Evolutionary conservation across 2,113 vertebrate genomes (phyloP), one percentile per base, ranked within the genome.

Genomic region (Odontophorus gujanensis): DNA sequence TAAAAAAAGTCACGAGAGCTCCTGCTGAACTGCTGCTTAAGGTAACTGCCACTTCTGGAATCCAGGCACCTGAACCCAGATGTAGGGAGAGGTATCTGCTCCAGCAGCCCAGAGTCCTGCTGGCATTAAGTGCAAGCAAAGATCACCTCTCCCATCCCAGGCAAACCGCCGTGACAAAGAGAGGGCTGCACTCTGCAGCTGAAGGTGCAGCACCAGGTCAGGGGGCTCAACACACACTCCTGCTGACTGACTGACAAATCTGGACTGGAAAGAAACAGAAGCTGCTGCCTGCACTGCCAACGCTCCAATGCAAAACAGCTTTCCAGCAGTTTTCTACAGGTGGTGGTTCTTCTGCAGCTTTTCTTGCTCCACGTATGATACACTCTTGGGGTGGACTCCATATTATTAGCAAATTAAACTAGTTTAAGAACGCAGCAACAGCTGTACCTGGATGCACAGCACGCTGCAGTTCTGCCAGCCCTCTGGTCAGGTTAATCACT

Each of bases 141-240:
- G 26, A 28, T 51, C 22, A 90, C 13, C 42, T 24, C 4, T 42
- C 22, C 8, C 7, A 6, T 40, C 20, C 32, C 22, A 51, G 43
- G 30, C 28, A 43, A 57, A 85, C 19, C 22, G 45, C 13, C 3
- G 2, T 8, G 53, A 85, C 13, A 57, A 57, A 48, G 45, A 80
- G 1, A 11, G 11, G 1, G 9, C 43, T 3, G 2, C 1, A 7
- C 42, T 45, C 11, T 53, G 48, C 32, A 53, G 5, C 0, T 77
- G 17, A 59, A 77, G 42, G 9, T 38, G 15, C 1, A 9, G 59
- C 55, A 36, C 79, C 10, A 53, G 20, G 38, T 24, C 36, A 77
- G 13, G 71, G 71, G 80, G 77, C 48, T n/a, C n/a, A 85, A 65
- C 58, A 61, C 22, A 40, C 51, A 24, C 26, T 77, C 30, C 15